Percentiles rank a stretch among this genome's conserved stretches.
Conservation (phyloP, 2,888 invertebrate genomes). For the Empis stercorea region DNA sequence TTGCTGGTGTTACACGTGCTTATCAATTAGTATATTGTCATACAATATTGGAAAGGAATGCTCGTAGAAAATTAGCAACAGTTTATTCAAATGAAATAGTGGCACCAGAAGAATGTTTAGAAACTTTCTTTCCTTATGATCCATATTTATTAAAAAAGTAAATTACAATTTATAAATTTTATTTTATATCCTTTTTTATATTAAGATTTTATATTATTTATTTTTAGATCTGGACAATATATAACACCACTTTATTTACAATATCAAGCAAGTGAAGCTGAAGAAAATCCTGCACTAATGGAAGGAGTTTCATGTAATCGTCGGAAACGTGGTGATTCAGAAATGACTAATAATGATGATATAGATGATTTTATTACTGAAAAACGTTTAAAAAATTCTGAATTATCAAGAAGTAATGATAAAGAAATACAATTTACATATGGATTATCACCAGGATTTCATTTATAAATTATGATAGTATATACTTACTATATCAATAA, state of each 20-base stretch:
- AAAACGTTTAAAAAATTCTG: slow-evolving; percentile 23
- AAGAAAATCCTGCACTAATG: slow-evolving; percentile 16
- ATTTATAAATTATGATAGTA: no score
- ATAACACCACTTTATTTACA: slow-evolving; percentile 38
- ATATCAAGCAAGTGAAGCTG: slow-evolving; percentile 35
- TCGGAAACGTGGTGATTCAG: slow-evolving; percentile 31
- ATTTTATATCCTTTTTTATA: no score
- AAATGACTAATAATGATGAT: slow-evolving; percentile 26
- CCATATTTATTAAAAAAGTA: slow-evolving; percentile 57
- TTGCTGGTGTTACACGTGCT: slow-evolving; percentile 65
- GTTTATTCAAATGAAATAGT: slow-evolving; percentile 42
- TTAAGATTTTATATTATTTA: background rate
- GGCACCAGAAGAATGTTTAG: slow-evolving; percentile 37
- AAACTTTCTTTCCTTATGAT: slow-evolving; percentile 81
- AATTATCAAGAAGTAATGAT: slow-evolving; percentile 25
- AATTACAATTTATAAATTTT: no score
- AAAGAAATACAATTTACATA: slow-evolving; percentile 28
- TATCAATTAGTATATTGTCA: slow-evolving; percentile 90
- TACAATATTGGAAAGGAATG: slow-evolving; percentile 75
- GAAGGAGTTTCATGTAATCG: slow-evolving; percentile 6
- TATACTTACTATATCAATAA: no score
- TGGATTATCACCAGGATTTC: slow-evolving; percentile 30
- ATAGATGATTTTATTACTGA: slow-evolving; percentile 32
- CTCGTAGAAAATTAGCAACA: slow-evolving; percentile 46
- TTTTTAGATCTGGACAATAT: slow-evolving; percentile 32